phyloP scores from a whole-genome alignment of 92 coral and sea anemone species.

The Chrysogorgia sp. region DNA sequence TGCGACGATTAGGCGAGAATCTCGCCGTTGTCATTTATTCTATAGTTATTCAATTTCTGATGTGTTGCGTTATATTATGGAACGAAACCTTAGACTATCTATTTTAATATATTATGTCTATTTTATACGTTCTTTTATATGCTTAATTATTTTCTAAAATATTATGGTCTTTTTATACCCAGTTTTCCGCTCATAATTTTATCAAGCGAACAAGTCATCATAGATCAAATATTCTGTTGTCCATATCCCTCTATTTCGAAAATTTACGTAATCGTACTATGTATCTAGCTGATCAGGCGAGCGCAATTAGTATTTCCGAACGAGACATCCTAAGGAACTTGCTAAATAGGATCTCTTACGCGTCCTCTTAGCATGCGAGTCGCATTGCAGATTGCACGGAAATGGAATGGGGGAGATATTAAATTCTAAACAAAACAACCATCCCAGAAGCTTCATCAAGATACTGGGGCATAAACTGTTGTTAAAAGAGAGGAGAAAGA shows the following conservation, averaged over 20 bases:
- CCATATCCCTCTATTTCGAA: conserved; percentile 4
- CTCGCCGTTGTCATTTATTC: no score
- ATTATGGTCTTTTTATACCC: no score
- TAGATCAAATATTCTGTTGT: neutral
- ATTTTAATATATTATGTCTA: no score
- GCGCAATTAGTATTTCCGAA: neutral
- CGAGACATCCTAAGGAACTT: conserved; percentile 4
- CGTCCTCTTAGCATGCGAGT: conserved; percentile 10
- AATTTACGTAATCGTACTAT: conserved; percentile 8
- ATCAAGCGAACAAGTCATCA: neutral
- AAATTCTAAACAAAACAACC: conserved; percentile 10
- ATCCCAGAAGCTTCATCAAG: conserved; percentile 29
- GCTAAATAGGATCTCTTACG: conserved; percentile 34
- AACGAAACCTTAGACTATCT: no score
- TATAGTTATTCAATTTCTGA: no score
- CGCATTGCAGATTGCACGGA: conserved; percentile 40
- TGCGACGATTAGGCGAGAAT: no score
- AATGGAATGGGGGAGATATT: conserved; percentile 22
- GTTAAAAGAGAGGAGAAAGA: neutral
- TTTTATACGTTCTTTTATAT: no score
- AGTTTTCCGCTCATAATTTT: no score
- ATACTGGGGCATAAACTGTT: neutral
- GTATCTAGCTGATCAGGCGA: no score
- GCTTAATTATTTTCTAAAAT: no score
- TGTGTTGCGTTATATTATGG: no score